Evolutionary conservation across 2,797 vertebrate genomes (phyloP), one percentile per base, ranked within the genome.

Genomic region (Chelmon rostratus): DNA sequence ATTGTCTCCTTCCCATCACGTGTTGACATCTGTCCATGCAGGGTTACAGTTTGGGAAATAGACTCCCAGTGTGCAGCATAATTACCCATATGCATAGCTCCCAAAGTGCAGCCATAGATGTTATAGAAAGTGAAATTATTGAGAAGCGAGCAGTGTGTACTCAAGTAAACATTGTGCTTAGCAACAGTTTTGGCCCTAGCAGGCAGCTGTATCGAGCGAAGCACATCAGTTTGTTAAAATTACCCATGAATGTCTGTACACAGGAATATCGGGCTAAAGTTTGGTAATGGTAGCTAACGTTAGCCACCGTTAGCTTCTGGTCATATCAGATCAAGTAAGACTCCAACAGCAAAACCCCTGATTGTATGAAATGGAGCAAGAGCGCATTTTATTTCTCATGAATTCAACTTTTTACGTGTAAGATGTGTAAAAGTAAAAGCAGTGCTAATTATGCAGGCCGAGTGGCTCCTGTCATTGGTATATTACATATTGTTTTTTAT

Each of bases 21-120:
- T 49, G 31, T 44, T 81, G 76, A 65, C 68, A 65, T 42, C 13
- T 73, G 71, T 58, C 63, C 71, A 3, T 31, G 25, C 23, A 35
- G 62, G 76, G 31, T 57, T 37, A n/a, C 44, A 10, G 13, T 19
- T 33, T 8, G 46, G 19, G 2, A 62, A 62, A 40, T 3, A 25
- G 9, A 53, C 16, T 11, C 33, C 16, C 0, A 6, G 3, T 5
- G 10, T 35, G 23, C 19, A 63, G 40, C 1, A 46, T 18, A 78
- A n/a, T 59, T 6, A 38, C 8, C 3, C 1, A 37, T n/a, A 54
- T 47, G 33, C 6, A 35, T 16, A 40, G 56, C 19, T 13, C 5
- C 5, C 2, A 65, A 53, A n/a, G 21, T 46, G 38, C 35, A 57
- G 23, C 31, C 6, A 35, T 2, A 49, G 44, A 35, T 21, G 2